These are phyloP conservation scores for Scomber colias DNA, from an alignment of 2,113 vertebrate species.

Conservation along the genomic window DNA sequence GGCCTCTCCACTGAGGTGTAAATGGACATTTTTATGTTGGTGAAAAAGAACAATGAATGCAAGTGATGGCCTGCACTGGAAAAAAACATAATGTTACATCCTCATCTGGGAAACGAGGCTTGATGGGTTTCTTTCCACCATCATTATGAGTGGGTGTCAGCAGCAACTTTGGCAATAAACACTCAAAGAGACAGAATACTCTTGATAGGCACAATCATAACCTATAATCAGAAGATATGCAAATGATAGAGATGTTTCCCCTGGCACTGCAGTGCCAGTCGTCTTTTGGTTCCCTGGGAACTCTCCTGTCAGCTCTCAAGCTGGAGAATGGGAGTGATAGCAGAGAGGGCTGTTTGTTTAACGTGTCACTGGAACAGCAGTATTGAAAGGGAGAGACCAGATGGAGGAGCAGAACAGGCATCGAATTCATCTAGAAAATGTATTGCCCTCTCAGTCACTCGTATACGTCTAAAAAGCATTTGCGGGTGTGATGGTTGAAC, in stretches of 20 bases:
- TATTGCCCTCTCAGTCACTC: conserved; percentile 52
- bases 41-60: conserved; percentile 41
- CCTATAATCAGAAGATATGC: conserved; percentile 73
- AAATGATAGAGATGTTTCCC: conserved; percentile 66
- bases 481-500: conserved; percentile 5
- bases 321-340: conserved; percentile 63
- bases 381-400: conserved; percentile 65
- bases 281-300: conserved; percentile 60
- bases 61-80: neutral
- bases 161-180: conserved; percentile 52
- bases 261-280: conserved; percentile 54
- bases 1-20: conserved; percentile 40
- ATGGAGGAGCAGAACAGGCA: conserved; percentile 57
- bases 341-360: conserved; percentile 74
- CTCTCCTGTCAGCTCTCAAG: conserved; percentile 63
- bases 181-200: conserved; percentile 60
- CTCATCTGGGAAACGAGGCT: conserved; percentile 18
- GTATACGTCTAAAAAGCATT: conserved; percentile 22
- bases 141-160: conserved; percentile 35
- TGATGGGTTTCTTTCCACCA: conserved; percentile 37
- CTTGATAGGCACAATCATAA: conserved; percentile 70
- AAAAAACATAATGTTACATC: conserved; percentile 8
- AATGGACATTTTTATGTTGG: conserved; percentile 47
- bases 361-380: conserved; percentile 68
- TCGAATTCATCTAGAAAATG: conserved; percentile 50